Evolutionary conservation across 2,888 invertebrate species (phyloP).

Genomic region (Sericinus montela): DNA sequence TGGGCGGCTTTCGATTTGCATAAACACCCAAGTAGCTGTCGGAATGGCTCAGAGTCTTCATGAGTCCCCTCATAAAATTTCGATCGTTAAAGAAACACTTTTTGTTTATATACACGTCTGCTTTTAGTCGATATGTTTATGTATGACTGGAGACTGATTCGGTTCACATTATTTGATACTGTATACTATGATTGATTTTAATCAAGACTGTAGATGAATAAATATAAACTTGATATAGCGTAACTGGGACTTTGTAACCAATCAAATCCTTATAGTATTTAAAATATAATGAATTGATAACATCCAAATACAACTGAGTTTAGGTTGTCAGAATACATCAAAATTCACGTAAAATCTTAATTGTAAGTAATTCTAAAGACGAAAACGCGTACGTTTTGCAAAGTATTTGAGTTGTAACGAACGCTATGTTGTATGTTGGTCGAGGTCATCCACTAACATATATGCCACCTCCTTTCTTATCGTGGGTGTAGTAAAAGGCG

Average conservation of each 20-base stretch:
- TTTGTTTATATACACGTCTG: constrained; percentile 39
- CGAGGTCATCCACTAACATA: too few relatives aligned
- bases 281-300: too few relatives aligned
- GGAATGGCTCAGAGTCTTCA: constrained; percentile 38
- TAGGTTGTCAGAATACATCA: too few relatives aligned
- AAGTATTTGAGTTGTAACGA: too few relatives aligned
- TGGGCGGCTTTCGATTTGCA: constrained; percentile 55
- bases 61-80: constrained; percentile 53
- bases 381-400: too few relatives aligned
- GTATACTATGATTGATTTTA: not conserved
- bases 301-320: too few relatives aligned
- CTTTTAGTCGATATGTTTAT: constrained; percentile 16
- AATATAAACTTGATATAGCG: not conserved
- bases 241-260: not conserved
- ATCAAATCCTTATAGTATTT: too few relatives aligned
- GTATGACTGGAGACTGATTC: not conserved
- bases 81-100: constrained; percentile 66
- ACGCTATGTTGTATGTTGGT: too few relatives aligned
- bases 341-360: too few relatives aligned
- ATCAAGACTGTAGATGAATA: not conserved
- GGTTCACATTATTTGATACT: not conserved
- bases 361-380: too few relatives aligned
- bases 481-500: too few relatives aligned
- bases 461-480: too few relatives aligned
- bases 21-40: constrained; percentile 65